Evolutionary conservation across 2,113 vertebrate genomes (phyloP).

Genomic region (Turdus rufiventris): DNA sequence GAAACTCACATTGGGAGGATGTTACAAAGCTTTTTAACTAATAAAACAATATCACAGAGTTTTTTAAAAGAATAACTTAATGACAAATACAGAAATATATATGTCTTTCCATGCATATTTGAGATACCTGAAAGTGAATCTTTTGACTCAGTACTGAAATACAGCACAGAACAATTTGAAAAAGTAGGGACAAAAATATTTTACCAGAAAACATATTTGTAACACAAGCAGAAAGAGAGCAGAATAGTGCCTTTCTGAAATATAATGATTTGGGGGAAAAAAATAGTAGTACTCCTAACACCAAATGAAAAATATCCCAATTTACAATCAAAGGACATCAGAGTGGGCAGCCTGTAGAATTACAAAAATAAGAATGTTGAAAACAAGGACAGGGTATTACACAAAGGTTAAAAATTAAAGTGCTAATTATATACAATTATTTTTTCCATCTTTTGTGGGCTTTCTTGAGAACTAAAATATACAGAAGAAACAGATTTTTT

Average conservation of each 20-base stretch:
- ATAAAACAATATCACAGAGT: background rate
- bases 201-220: background rate
- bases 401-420: background rate
- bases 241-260: background rate
- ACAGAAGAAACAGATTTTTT: background rate
- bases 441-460: rapidly evolving
- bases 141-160: background rate
- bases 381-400: background rate
- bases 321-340: background rate
- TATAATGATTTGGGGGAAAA: background rate
- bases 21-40: background rate
- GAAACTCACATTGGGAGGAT: background rate
- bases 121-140: background rate
- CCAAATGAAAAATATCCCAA: background rate
- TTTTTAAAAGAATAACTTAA: background rate
- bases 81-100: background rate
- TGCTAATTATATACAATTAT: background rate
- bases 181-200: background rate
- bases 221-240: background rate
- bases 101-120: background rate
- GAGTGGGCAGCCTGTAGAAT: background rate
- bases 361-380: background rate
- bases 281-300: background rate
- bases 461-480: background rate
- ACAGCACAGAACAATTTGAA: background rate